Percentiles rank a stretch among this genome's conserved stretches.
Conservation (phyloP, 92 coral and sea anemone species). For the Porites cylindrica region DNA sequence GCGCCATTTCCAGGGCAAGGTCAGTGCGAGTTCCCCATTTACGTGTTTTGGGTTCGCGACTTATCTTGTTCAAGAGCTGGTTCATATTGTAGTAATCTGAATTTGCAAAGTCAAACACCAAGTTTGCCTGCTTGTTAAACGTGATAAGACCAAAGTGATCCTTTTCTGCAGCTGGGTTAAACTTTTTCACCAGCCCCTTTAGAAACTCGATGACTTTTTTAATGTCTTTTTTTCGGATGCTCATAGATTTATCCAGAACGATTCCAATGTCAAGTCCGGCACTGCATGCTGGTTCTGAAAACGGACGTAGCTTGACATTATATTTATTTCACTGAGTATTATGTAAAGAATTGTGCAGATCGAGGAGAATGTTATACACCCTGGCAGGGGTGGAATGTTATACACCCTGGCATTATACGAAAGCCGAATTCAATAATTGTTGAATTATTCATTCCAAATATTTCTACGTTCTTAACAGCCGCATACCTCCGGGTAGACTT, state of each 20-base stretch:
- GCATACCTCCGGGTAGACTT: no score
- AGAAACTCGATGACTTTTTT: neutral
- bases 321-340: no score
- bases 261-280: conserved; percentile 9
- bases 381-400: neutral
- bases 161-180: neutral
- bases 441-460: no score
- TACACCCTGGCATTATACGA: neutral
- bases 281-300: neutral
- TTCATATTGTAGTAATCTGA: neutral
- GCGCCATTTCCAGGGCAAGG: conserved; percentile 2
- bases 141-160: conserved; percentile 21
- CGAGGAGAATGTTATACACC: no score
- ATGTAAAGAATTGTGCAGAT: no score
- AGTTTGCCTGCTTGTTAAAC: conserved; percentile 3
- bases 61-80: neutral
- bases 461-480: no score
- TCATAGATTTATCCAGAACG: conserved; percentile 6
- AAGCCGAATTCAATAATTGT: no score
- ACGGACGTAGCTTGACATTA: neutral
- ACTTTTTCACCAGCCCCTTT: neutral
- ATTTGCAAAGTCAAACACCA: neutral
- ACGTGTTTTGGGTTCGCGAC: neutral
- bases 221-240: neutral
- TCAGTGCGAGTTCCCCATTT: conserved; percentile 32